A percentile compares a stretch with the other conserved stretches of the same genome.
Evolutionary conservation across 2,888 invertebrate genomes (phyloP).

Genomic region (Creontiades dilutus): DNA sequence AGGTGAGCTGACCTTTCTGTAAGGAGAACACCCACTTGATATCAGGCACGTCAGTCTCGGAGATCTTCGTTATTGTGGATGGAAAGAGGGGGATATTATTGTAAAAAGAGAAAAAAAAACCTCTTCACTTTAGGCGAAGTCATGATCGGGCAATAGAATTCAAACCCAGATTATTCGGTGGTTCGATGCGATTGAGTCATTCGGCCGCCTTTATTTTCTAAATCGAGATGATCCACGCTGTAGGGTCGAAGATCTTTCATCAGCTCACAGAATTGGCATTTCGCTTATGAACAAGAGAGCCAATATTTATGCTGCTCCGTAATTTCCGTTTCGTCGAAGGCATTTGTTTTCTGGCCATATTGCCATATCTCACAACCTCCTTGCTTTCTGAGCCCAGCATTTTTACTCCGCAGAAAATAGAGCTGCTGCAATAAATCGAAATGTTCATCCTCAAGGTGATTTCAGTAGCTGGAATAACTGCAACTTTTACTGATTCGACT

Average conservation of each 20-base stretch:
- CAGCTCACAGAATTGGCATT: neutral
- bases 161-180: neutral
- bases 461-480: too few species aligned
- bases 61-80: conserved; percentile 17
- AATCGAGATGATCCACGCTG: neutral
- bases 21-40: neutral
- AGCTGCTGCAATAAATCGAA: too few species aligned
- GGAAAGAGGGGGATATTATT: neutral
- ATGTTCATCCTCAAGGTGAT: too few species aligned
- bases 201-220: conserved; percentile 14
- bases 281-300: neutral
- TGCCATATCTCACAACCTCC: too few species aligned
- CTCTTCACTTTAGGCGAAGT: conserved; percentile 18
- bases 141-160: conserved; percentile 34
- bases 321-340: conserved; percentile 13
- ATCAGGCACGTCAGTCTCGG: neutral
- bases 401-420: too few species aligned
- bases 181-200: conserved; percentile 10
- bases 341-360: conserved; percentile 13
- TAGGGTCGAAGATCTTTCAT: neutral
- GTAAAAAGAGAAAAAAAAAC: neutral
- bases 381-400: too few species aligned
- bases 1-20: conserved; percentile 26
- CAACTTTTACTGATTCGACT: neutral
- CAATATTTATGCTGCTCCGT: neutral